Base-by-base conservation (phyloP, 2,113 vertebrate genomes). In the Synodontis membranacea region DNA sequence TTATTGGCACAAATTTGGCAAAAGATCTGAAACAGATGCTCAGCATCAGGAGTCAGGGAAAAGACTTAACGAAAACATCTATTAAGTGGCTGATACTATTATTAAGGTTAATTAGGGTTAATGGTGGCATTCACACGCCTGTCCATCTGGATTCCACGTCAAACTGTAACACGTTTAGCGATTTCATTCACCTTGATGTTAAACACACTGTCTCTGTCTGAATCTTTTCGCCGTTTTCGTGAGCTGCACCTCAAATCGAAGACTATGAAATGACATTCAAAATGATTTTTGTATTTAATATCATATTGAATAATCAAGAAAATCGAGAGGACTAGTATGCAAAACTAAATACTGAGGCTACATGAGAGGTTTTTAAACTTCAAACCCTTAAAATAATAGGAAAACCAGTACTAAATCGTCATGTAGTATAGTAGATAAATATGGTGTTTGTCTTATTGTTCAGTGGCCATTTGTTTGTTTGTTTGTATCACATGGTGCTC, bases 1-100 rank as follows among this genome's bases (percentile, higher is more conserved):
- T 12, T 52, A 54, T 34, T 28, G 56, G 54, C 62, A 84, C 52
- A 54, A 80, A 80, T 44, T n/a, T 88, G 75, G 54, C 64, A 42
- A 75, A 70, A 64, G 42, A 84, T 28, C 17, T 44, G 75, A 56
- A 86, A 79, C 25, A 83, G 76, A 62, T 88, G 12, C 80, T 44
- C 8, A 48, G 42, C 34, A 48, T 46, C 64, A 58, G 70, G 60
- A 84, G 48, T 37, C 25, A 25, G 74, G 44, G 25, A 44, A 48
- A 83, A 68, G 48, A 50, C 70, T 52, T 46, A 44, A 58, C 62
- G 28, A 56, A 86, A 84, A 50, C 85, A 84, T 72, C 60, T 7
- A 23, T 6, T 23, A 54, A 54, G n/a, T 78, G 78, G 60, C 60
- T 74, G 80, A 37, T 79, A 46, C 64, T 37, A 74, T 86, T 86